These are phyloP conservation scores for Distichodus sexfasciatus DNA, from an alignment of 2,797 vertebrate genomes.

Conservation along the genomic window DNA sequence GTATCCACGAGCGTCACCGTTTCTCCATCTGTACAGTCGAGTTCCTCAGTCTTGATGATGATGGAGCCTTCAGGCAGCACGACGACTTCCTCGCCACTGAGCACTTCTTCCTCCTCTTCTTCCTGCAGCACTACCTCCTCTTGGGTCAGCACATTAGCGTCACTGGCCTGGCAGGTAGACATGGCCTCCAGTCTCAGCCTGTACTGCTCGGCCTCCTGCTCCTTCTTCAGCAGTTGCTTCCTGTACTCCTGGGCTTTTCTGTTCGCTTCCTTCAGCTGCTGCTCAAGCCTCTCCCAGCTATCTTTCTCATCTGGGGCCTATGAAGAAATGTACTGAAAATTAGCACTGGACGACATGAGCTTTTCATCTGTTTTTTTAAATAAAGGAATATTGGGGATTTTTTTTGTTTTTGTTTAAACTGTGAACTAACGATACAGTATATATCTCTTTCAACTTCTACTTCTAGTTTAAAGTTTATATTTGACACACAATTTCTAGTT, in stretches of 20 bases:
- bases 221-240: constrained; percentile 81
- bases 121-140: constrained; percentile 64
- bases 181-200: constrained; percentile 84
- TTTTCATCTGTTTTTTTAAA: too few species aligned
- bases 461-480: too few species aligned
- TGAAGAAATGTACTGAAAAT: too few species aligned
- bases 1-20: too few species aligned
- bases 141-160: background rate
- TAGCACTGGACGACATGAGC: too few species aligned
- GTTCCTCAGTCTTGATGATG: constrained; percentile 70
- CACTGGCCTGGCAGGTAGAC: constrained; percentile 64
- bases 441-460: too few species aligned
- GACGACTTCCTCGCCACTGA: constrained; percentile 73
- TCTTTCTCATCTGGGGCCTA: too few species aligned
- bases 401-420: too few species aligned
- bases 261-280: constrained; percentile 54
- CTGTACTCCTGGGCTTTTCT: constrained; percentile 75
- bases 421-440: too few species aligned
- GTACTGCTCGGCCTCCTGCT: constrained; percentile 87
- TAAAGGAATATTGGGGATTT: too few species aligned
- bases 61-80: too few species aligned
- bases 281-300: constrained; percentile 44
- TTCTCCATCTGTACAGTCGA: constrained; percentile 58
- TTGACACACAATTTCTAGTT: too few species aligned
- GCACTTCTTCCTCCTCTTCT: constrained; percentile 62